These are phyloP conservation scores for Anguilla japonica DNA, from an alignment of 2,113 vertebrate species.

Conservation along the genomic window DNA sequence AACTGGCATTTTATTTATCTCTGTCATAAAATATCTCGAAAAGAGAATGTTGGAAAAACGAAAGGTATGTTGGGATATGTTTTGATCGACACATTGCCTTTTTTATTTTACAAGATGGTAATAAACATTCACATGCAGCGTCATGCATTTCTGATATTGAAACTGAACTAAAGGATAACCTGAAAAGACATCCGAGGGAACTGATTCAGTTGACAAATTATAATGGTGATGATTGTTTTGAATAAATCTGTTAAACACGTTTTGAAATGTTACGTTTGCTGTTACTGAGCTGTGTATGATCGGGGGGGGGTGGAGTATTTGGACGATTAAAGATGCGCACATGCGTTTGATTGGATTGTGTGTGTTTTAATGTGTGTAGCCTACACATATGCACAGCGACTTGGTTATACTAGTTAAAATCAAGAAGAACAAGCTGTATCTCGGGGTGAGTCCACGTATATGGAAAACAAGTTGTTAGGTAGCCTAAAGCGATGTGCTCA, in stretches of 20 bases:
- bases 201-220: neutral
- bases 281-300: neutral
- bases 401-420: no score
- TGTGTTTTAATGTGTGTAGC: no score
- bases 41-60: neutral
- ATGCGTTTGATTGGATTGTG: neutral
- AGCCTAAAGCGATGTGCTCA: no score
- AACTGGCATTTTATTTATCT: neutral
- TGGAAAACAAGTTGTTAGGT: no score
- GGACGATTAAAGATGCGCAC: neutral
- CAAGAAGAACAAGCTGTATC: no score
- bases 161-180: neutral
- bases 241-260: neutral
- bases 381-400: no score
- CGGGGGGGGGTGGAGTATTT: no score
- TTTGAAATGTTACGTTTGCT: neutral
- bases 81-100: neutral
- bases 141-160: neutral
- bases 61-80: neutral
- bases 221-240: neutral
- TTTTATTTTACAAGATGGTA: neutral
- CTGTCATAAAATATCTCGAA: neutral
- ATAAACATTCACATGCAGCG: neutral
- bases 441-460: no score
- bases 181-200: neutral